Evolutionary conservation across 2,797 vertebrate genomes (phyloP), one percentile per base, ranked within the genome.

Genomic region (Ctenopoma multispine): DNA sequence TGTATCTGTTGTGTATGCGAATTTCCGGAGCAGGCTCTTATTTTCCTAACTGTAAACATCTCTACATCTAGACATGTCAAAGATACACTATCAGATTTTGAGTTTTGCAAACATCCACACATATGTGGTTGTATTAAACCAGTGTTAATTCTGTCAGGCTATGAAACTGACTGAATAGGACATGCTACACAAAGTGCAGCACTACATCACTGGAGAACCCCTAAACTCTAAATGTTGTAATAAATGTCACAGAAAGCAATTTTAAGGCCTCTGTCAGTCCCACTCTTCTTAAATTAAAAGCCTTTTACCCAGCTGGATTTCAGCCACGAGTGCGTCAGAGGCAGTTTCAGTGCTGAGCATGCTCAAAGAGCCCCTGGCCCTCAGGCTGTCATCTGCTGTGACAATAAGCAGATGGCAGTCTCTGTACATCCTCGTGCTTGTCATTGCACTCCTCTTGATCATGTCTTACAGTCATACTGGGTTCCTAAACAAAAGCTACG

Each of bases 371-470:
- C 70, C 36, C 41, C 55, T 17, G 43, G 59, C 51, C 81, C 53
- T 31, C 54, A 15, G 63, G 71, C 83, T 84, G 68, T 79, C 77
- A 61, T 73, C 80, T 43, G 57, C 61, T 18, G 14, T 69, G 77
- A 87, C 82, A 72, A 38, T 41, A 58, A 86, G 69, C 82, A 88
- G 81, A 87, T 71, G 82, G 75, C 69, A 84, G 72, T 70, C 75
- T 74, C 67, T 62, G 65, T 83, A 74, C 6, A 5, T 72, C 78
- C 65, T 82, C 78, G 1, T 0, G 66, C 50, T 58, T 12, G 60
- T 31, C 58, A 23, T 29, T 46, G 49, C 44, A 1, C 59, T 75
- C 64, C 47, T 77, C 63, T 65, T 74, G 58, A 50, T 63, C 58
- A 8, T 6, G 2, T 66, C 64, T 75, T 50, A 46, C 64, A 70